Base-by-base conservation (phyloP, 2,888 invertebrate species). In the Nephrotoma guestfalica region DNA sequence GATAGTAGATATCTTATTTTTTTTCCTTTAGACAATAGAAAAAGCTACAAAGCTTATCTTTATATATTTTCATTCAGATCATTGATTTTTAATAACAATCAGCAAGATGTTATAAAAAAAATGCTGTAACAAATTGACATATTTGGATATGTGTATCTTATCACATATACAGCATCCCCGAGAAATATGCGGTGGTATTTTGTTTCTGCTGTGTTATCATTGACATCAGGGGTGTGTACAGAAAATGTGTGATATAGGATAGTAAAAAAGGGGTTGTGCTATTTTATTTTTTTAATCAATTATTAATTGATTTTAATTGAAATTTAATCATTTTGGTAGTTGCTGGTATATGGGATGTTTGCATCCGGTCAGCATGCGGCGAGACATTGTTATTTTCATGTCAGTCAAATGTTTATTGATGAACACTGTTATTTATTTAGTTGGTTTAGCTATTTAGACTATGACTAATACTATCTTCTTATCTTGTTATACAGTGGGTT, bases 21-120 rank as follows among this genome's bases (percentile, higher is more conserved):
- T 15, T n/a, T 30, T 15, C 51, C 9, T 71, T 3, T 18, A 71
- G 71, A 71, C 71, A 71, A 71, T 71, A 71, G 51, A 51, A 51
- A 51, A 51, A 51, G 71, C 71, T 71, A 71, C 71, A 71, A 30
- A 71, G 71, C 7, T 71, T 71, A 71, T 71, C 71, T 71, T 18
- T 57, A 57, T n/a, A n/a, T n/a, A n/a, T n/a, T 57, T 57, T 71
- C 71, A 30, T 71, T 9, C 30, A 71, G 71, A 30, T 71, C 71
- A 71, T 71, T 71, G 71, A 71, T 71, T 71, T 71, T 71, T 71
- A 71, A 71, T 71, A 71, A 71, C 71, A 71, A 71, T 30, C 71
- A 71, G 71, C 18, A 71, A 30, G 30, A 30, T 71, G 71, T 71
- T 30, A 30, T 30, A 30, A 30, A 30, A 15, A 51, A 51, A 51